Conservation (phyloP, 2,797 vertebrate species). For the Enteromius radiatus region DNA sequence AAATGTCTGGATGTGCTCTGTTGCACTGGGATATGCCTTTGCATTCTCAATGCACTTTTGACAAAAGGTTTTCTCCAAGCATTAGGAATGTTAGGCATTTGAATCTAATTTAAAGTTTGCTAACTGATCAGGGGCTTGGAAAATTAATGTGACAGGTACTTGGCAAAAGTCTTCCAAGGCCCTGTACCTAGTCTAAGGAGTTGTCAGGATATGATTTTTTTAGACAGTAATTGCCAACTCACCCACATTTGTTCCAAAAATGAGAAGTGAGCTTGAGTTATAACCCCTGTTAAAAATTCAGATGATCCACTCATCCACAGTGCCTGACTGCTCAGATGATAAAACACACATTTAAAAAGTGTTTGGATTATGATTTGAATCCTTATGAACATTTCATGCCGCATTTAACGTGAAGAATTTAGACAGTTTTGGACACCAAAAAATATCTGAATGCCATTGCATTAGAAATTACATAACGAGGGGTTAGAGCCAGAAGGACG, state of each 20-base stretch:
- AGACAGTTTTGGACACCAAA: neutral
- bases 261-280: constrained; percentile 25
- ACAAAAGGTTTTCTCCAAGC: constrained; percentile 31
- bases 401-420: neutral
- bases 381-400: constrained; percentile 12
- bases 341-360: constrained; percentile 9
- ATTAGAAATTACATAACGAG: neutral
- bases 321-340: constrained; percentile 8
- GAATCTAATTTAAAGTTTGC: constrained; percentile 52
- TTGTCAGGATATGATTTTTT: constrained; percentile 40
- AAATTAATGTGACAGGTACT: constrained; percentile 35
- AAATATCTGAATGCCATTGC: neutral
- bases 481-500: too few species aligned
- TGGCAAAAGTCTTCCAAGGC: constrained; percentile 25
- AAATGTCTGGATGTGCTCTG: neutral
- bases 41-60: constrained; percentile 21
- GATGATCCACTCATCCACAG: neutral
- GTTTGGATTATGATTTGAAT: constrained; percentile 6
- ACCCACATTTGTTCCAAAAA: constrained; percentile 36
- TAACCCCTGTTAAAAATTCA: constrained; percentile 26
- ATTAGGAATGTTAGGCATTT: constrained; percentile 41
- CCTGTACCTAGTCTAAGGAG: constrained; percentile 14
- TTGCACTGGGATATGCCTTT: neutral
- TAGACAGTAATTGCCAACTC: constrained; percentile 20
- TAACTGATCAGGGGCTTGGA: constrained; percentile 36